Base-by-base conservation (phyloP, 2,797 vertebrate species). In the Ptychobarbus kaznakovi region DNA sequence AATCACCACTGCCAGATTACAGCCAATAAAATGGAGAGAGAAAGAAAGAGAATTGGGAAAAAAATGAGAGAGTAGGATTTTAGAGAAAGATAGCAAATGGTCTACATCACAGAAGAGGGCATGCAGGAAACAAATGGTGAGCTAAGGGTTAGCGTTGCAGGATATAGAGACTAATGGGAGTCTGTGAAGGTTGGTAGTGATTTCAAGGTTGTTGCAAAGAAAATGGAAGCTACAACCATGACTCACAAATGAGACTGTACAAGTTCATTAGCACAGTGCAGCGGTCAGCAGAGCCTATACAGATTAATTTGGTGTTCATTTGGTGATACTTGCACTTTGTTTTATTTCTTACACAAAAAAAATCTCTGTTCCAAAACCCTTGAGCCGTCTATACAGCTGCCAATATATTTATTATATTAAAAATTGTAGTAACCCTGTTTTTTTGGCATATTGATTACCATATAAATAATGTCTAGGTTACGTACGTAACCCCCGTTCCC, bases 1-100 rank as follows among this genome's bases (percentile, higher is more conserved):
- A 88, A 90, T 90, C 89, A 88, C 86, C 86, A 77, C 86, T 82
- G 86, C 79, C 86, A 90, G 81, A 88, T 87, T 88, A 90, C n/a
- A 88, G 83, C 86, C 89, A 87, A 87, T 90, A 86, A 90, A 88
- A 86, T 15, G 51, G 70, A 86, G 86, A 66, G 46, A 20, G 56
- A 88, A 80, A 84, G 73, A 63, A 51, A 75, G 49, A 72, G 56
- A 9, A 51, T 49, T 18, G 42, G 42, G 56, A 28, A 10, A 18
- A 46, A 51, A 28, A 25, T 42, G 38, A 72, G 35, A 51, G 68
- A 61, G 18, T 22, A 28, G 69, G 69, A 61, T 68, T 80, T 85
- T 65, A 72, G 77, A 85, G 66, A 80, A 80, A 85, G 77, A 85
- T 85, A 80, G 77, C 42, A 73, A 80, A 85, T 85, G 83, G 83